A percentile compares a stretch with the other conserved stretches of the same genome.
phyloP scores from a whole-genome alignment of 1,140 invertebrate genomes.

The Pseudomyrmex cubaensis region DNA sequence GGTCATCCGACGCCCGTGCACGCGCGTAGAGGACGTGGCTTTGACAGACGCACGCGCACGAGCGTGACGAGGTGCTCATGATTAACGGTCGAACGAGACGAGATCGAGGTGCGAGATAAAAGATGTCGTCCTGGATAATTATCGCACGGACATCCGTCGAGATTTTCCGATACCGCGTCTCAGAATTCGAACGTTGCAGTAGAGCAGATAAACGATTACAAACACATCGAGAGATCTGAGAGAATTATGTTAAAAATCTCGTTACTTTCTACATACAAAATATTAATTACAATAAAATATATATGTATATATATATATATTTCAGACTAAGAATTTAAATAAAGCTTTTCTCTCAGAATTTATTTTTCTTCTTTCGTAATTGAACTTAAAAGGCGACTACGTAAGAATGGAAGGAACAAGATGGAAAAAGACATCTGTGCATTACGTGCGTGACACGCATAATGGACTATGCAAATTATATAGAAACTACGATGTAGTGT shows the following conservation, averaged over 20 bases:
- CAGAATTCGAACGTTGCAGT: neutral
- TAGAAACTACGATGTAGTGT: constrained; percentile 20
- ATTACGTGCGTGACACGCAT: neutral
- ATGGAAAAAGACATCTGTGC: neutral
- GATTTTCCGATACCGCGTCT: neutral
- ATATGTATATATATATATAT: too few species aligned
- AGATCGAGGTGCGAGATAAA: constrained; percentile 60
- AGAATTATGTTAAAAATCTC: too few species aligned
- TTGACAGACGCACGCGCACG: constrained; percentile 46
- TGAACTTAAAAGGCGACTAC: neutral
- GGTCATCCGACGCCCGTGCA: constrained; percentile 53
- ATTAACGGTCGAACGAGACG: constrained; percentile 58
- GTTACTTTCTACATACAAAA: too few species aligned
- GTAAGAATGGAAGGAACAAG: constrained; percentile 2
- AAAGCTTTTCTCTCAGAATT: neutral
- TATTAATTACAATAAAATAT: too few species aligned
- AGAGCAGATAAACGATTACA: neutral
- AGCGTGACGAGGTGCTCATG: constrained; percentile 48
- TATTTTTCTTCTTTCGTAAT: neutral
- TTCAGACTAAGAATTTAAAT: too few species aligned
- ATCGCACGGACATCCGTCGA: constrained; percentile 9
- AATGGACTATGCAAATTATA: constrained; percentile 41
- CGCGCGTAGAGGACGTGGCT: constrained; percentile 30
- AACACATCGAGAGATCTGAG: neutral
- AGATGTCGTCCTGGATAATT: constrained; percentile 18